A percentile compares a stretch with the other conserved stretches of the same genome.
These are phyloP conservation scores for Abscondita cerata DNA, from an alignment of 2,888 invertebrate species.

Conservation along the genomic window DNA sequence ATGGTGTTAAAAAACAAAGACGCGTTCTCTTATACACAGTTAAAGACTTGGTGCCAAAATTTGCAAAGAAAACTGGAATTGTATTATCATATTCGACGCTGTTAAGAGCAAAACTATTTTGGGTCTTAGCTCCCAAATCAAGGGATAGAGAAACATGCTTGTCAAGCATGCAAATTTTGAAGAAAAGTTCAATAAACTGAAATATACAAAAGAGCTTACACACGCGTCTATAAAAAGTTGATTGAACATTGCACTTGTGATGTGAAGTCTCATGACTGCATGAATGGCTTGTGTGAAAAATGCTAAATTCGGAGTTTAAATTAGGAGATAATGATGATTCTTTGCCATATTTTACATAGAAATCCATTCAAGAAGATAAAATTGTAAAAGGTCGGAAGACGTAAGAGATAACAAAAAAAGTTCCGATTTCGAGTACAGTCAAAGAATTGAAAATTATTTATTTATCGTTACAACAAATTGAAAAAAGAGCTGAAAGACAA, in stretches of 20 bases:
- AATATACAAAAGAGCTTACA: neutral
- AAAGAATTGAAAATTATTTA: neutral
- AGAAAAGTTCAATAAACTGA: neutral
- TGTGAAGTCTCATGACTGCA: neutral
- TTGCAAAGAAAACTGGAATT: neutral
- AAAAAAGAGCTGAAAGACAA: neutral
- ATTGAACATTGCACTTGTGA: neutral
- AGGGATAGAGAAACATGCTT: neutral
- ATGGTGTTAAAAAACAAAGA: neutral
- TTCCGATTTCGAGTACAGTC: constrained; percentile 1
- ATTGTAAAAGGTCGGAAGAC: neutral
- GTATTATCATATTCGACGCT: neutral
- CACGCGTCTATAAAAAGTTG: neutral
- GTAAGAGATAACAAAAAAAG: neutral
- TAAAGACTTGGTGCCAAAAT: neutral
- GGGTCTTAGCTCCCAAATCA: neutral
- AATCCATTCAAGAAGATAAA: neutral
- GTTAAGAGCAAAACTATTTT: neutral
- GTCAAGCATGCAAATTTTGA: neutral
- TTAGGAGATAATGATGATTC: neutral
- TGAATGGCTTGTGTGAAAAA: too few relatives aligned
- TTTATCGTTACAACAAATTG: constrained; percentile 1
- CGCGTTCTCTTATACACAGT: neutral
- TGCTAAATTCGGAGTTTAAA: neutral
- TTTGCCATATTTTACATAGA: neutral